Base-by-base conservation (phyloP, 2,888 invertebrate genomes). In the Tetropium fuscum region DNA sequence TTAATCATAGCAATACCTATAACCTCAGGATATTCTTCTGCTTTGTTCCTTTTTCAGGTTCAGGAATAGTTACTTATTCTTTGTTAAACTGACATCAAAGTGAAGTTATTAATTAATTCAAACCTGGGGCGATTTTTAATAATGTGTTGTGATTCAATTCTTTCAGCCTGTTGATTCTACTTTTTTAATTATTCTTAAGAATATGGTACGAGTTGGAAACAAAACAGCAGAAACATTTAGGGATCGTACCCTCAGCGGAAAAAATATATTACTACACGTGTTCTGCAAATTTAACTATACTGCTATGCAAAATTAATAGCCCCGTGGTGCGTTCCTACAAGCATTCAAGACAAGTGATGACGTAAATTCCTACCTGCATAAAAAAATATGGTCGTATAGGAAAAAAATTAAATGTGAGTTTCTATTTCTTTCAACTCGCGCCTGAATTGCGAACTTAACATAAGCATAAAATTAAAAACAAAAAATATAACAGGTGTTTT, bases 51-150 rank as follows among this genome's bases (percentile, higher is more conserved):
- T 51, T 41, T 43, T 40, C 20, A 44, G 20, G 43, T 58, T 49
- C 22, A 41, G 43, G 38, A 56, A 55, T 55, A 53, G 45, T 55
- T 55, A 45, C 55, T 55, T 53, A 53, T 51, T 58, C 57, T 64
- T 53, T 53, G 54, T 49, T 51, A 53, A 36, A 48, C 45, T 47
- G 58, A 64, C 64, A 65, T 65, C 62, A 63, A 65, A 65, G 62
- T 53, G 48, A 57, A 54, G 44, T 61, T 54, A 48, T 30, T 60
- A 65, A 65, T 62, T 65, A 65, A 65, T 65, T 65, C 44, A 48
- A 38, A 11, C 48, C 48, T n/a, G 7, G 25, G 48, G 48, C 48
- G 22, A 36, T 7, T 38, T 38, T 38, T 48, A 48, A 48, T 48
- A 48, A 48, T 36, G 36, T 48, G 48, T 48, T 48, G 36, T 36